Evolutionary conservation across 2,888 invertebrate genomes (phyloP).

Genomic region (Drosophila nr. perissopoda): DNA sequence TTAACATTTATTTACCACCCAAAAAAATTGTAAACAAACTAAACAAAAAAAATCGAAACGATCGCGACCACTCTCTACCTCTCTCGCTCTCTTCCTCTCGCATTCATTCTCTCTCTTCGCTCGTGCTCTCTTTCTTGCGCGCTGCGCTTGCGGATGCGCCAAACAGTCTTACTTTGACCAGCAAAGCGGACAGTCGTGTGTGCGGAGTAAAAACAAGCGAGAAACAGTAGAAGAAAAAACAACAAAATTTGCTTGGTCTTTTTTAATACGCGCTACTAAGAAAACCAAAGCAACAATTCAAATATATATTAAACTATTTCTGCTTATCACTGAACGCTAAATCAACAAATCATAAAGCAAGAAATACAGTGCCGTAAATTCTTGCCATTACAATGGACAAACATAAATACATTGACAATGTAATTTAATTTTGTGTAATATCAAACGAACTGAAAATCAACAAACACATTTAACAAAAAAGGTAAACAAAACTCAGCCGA

Average conservation of each 20-base stretch:
- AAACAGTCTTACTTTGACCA: conserved; percentile 5
- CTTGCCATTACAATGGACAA: conserved; percentile 62
- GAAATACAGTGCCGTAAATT: conserved; percentile 15
- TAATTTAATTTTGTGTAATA: conserved; percentile 40
- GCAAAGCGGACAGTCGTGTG: conserved; percentile 24
- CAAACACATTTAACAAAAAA: conserved; percentile 32
- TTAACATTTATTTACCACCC: conserved; percentile 32
- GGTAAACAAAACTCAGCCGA: conserved; percentile 39
- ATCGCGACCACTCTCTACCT: conserved; percentile 16
- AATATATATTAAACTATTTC: conserved; percentile 1
- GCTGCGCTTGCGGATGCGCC: background rate
- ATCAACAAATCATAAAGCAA: background rate
- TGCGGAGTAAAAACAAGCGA: background rate
- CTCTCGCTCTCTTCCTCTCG: background rate
- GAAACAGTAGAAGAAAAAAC: conserved; percentile 15
- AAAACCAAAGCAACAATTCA: conserved; percentile 16
- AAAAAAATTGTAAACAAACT: conserved; percentile 34
- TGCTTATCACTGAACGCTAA: conserved; percentile 6
- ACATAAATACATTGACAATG: conserved; percentile 65
- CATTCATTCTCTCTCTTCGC: background rate
- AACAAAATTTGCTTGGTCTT: conserved; percentile 7
- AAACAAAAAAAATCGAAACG: conserved; percentile 3
- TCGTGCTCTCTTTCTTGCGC: background rate
- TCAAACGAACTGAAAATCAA: conserved; percentile 24
- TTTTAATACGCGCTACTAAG: conserved; percentile 5